Conservation (phyloP, 2,113 vertebrate species). For the Lates calcarifer region DNA sequence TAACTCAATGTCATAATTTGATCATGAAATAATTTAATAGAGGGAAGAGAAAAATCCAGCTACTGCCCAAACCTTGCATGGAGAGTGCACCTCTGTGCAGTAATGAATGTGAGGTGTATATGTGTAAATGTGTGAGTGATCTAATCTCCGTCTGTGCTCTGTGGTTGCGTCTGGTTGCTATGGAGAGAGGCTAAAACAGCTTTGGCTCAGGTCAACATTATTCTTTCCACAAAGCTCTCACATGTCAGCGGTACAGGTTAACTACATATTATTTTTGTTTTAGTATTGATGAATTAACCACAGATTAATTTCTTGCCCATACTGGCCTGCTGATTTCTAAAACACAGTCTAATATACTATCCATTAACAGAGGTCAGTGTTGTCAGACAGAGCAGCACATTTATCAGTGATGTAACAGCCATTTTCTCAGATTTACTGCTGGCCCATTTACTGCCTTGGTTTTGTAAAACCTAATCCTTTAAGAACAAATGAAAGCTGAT, state of each 20-base stretch:
- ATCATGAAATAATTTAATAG: not conserved
- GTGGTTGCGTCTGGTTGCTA: constrained; percentile 49
- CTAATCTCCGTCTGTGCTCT: constrained; percentile 1
- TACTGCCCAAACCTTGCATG: not conserved
- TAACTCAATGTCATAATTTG: not conserved
- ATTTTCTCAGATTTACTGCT: constrained; percentile 31
- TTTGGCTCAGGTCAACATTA: constrained; percentile 21
- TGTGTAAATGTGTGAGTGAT: not conserved
- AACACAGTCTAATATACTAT: not conserved
- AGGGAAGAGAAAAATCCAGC: not conserved
- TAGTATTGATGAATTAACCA: constrained; percentile 23
- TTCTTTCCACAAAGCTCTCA: constrained; percentile 3
- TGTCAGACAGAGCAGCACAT: constrained; percentile 12
- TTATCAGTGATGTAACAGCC: constrained; percentile 40
- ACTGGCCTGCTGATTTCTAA: constrained; percentile 25
- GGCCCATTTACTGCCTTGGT: not conserved
- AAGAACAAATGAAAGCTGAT: not conserved
- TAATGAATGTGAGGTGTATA: not conserved
- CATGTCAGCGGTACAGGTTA: constrained; percentile 2
- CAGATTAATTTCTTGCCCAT: constrained; percentile 9
- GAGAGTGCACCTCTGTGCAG: not conserved
- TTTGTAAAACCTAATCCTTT: not conserved
- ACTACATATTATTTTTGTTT: constrained; percentile 17
- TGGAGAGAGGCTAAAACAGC: constrained; percentile 37
- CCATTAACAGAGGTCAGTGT: constrained; percentile 40